These are phyloP conservation scores for Hippocampus barbouri DNA, from an alignment of 2,113 vertebrate species.

Conservation along the genomic window DNA sequence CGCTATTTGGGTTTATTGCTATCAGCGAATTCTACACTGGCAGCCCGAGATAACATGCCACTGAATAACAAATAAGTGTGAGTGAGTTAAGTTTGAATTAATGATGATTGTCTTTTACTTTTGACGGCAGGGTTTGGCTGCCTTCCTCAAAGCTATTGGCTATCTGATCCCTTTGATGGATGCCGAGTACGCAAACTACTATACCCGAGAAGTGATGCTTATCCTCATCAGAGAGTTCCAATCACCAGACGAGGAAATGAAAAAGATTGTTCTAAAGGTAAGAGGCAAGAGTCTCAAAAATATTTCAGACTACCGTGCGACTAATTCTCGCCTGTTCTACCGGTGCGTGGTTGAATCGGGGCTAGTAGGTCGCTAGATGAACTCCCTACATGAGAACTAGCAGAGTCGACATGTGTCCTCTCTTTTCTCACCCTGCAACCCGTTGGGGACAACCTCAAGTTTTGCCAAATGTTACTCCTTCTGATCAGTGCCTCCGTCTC, in stretches of 20 bases:
- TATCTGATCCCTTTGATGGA: conserved; percentile 99
- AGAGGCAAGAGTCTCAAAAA: background rate
- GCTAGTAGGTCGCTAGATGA: conserved; percentile 42
- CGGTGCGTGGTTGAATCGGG: conserved; percentile 17
- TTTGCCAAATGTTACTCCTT: background rate
- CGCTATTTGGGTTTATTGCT: conserved; percentile 33
- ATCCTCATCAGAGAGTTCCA: conserved; percentile 99
- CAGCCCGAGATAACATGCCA: conserved; percentile 24
- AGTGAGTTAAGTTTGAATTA: background rate
- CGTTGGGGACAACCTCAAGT: conserved; percentile 29
- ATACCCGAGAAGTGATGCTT: conserved; percentile 97
- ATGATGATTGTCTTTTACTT: background rate
- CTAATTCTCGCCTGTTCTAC: conserved; percentile 52
- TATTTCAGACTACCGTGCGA: background rate
- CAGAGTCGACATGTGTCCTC: conserved; percentile 11
- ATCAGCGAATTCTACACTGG: conserved; percentile 24
- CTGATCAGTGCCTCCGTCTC: background rate
- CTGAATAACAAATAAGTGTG: background rate
- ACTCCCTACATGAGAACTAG: conserved; percentile 45
- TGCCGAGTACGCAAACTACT: conserved; percentile 98
- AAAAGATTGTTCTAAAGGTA: conserved; percentile 98
- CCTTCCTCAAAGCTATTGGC: conserved; percentile 97
- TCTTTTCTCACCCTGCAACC: conserved; percentile 57
- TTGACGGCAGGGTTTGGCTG: conserved; percentile 85
- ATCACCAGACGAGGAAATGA: conserved; percentile 99